Base-by-base conservation (phyloP, 2,113 vertebrate genomes). In the Bungarus multicinctus region DNA sequence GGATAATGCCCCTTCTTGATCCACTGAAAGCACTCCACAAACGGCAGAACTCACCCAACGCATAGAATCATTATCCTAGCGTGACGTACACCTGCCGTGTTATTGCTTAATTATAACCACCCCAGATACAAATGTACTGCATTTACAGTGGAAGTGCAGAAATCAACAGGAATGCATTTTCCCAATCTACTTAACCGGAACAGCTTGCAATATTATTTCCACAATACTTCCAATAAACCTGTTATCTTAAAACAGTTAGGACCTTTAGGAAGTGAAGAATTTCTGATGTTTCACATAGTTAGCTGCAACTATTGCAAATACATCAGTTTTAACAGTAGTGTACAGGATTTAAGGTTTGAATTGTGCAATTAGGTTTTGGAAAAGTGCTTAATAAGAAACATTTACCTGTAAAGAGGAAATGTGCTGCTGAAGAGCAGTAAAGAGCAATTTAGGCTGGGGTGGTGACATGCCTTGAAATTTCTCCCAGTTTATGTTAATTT, bases 361-460 rank as follows among this genome's bases (percentile, higher is more conserved):
- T 88, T 94, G 93, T 95, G 91, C 81, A 90, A 88, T 85, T 74
- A 25, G 94, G 87, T 93, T 18, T 14, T 69, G 12, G 18, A 95
- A 96, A 60, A 27, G 92, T 22, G 91, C 93, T 94, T 94, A 94
- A 92, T 18, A 50, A 95, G 25, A 86, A 95, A 96, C 95, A 97
- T 97, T 98, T 98, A 99, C 99, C 99, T 99, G 99, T 95, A 99
- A 98, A 97, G 98, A 98, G 60, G 96, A 97, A 95, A 99, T 97
- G 90, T 99, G 98, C 91, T 98, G 97, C 95, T 98, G 98, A 95
- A 99, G 97, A 97, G 97, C 98, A 96, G 88, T 97, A 96, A 97
- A 97, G 47, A 99, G 95, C 34, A 97, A 94, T 8, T 97, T 30
- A 53, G 98, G 98, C 95, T 98, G 98, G 93, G 98, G 96, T 60